Base-by-base conservation (phyloP, 2,888 invertebrate species). In the Leptogaster cylindrica region DNA sequence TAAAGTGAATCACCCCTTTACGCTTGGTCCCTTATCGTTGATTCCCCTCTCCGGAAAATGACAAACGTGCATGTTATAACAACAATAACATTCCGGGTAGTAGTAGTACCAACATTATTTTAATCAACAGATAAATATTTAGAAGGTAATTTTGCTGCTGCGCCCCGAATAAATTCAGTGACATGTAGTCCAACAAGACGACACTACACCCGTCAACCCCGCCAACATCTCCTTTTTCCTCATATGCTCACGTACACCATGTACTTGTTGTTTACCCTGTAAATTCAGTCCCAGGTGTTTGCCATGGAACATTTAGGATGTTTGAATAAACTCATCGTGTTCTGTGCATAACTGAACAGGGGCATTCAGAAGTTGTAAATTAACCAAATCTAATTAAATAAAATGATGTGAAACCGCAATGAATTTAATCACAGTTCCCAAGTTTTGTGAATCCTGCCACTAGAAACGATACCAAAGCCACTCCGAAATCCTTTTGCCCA, bases 121-220 rank as follows among this genome's bases (percentile, higher is more conserved):
- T 65, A 65, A 64, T 68, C 68, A 68, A 68, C 64, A 64, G 25
- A 67, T 67, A 64, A 67, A 68, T 52, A 68, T 68, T 65, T 46
- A 52, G 68, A 44, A 23, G 28, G 52, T 44, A 61, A 44, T 61
- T 20, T n/a, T 41, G 44, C 27, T 4, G 41, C 7, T 16, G n/a
- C 39, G 23, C n/a, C 36, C 39, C 36, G 36, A 16, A 55, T 55
- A 36, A 36, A 55, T 55, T 55, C 14, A 36, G 36, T 10, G 55
- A 36, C 36, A 55, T 55, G 55, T 55, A 36, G n/a, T 18, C 36
- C 23, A 23, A 55, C 36, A 8, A 46, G 46, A 46, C n/a, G n/a
- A n/a, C n/a, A n/a, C n/a, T n/a, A n/a, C n/a, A n/a, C n/a, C n/a
- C n/a, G n/a, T n/a, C n/a, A n/a, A n/a, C n/a, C n/a, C n/a, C n/a